A percentile compares a stretch with the other conserved stretches of the same genome.
Conservation (phyloP, 2,888 invertebrate species). For the Villa cingulata region DNA sequence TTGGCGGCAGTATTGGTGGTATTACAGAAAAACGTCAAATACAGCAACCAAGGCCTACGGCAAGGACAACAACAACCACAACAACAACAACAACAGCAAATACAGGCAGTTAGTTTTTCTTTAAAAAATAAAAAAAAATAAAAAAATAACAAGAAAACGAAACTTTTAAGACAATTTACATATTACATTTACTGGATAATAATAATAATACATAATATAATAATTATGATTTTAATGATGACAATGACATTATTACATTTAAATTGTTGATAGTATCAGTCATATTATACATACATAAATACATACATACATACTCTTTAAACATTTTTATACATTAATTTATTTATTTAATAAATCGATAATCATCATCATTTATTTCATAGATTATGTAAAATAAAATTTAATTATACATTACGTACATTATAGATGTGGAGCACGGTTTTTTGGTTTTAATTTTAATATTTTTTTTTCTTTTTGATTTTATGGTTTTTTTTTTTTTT, state of each 20-base stretch:
- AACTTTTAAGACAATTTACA: too few relatives aligned
- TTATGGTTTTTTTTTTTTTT: conserved; percentile 17
- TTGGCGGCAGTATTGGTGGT: conserved; percentile 26
- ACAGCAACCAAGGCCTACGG: conserved; percentile 23
- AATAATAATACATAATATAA: too few relatives aligned
- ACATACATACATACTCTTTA: too few relatives aligned
- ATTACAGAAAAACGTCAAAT: conserved; percentile 29
- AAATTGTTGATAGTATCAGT: too few relatives aligned
- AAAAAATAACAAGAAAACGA: conserved; percentile 1
- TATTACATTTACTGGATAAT: too few relatives aligned
- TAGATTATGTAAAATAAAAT: too few relatives aligned
- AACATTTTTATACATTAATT: too few relatives aligned
- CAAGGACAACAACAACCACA: conserved; percentile 3
- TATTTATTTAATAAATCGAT: background rate
- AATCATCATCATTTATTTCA: background rate
- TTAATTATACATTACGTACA: too few relatives aligned
- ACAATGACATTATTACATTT: too few relatives aligned
- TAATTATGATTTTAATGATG: too few relatives aligned
- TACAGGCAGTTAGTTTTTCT: conserved; percentile 17
- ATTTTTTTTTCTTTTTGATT: conserved; percentile 11
- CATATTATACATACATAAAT: background rate
- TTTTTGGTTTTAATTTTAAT: conserved; percentile 10
- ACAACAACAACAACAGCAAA: conserved; percentile 9
- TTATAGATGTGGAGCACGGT: conserved; percentile 8
- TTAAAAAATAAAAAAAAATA: conserved; percentile 1